These are phyloP conservation scores for Lordiphosa mommai DNA, from an alignment of 1,140 invertebrate genomes.

Conservation along the genomic window DNA sequence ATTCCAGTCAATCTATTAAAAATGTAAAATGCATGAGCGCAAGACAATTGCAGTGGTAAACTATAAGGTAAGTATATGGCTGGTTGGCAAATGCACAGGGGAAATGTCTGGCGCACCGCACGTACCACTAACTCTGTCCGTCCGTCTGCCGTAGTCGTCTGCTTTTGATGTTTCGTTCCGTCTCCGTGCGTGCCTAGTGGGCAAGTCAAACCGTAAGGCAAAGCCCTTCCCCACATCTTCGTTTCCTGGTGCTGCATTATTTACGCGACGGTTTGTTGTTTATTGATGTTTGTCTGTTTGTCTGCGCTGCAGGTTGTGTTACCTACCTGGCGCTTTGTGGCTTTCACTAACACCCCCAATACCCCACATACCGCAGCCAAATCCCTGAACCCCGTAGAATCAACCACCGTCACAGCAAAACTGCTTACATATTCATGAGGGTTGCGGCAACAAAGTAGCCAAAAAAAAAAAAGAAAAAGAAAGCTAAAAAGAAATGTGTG, in stretches of 20 bases:
- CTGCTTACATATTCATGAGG: slow-evolving; percentile 78
- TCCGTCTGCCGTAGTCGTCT: slow-evolving; percentile 18
- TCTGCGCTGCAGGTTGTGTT: slow-evolving; percentile 36
- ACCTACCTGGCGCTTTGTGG: slow-evolving; percentile 55
- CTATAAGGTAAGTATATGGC: slow-evolving; percentile 6
- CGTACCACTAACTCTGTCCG: slow-evolving; percentile 35
- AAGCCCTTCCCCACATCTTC: slow-evolving; percentile 11
- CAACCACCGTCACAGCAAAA: slow-evolving; percentile 15
- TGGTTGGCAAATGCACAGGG: slow-evolving; percentile 40
- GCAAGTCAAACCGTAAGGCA: slow-evolving; percentile 21
- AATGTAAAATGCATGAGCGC: slow-evolving; percentile 74
- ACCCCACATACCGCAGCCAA: slow-evolving; percentile 6
- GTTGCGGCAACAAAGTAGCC: slow-evolving; percentile 74
- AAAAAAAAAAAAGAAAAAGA: slow-evolving; percentile 27
- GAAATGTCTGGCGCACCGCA: slow-evolving; percentile 54
- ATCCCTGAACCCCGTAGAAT: too few species aligned
- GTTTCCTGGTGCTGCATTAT: slow-evolving; percentile 64
- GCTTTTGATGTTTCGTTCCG: slow-evolving; percentile 35
- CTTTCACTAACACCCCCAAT: slow-evolving; percentile 29
- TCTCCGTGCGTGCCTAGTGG: slow-evolving; percentile 40
- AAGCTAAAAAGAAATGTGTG: slow-evolving; percentile 16
- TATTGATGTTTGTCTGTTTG: slow-evolving; percentile 71
- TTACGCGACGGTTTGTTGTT: slow-evolving; percentile 74
- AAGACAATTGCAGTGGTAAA: slow-evolving; percentile 62
- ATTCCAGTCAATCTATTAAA: slow-evolving; percentile 76